phyloP scores from a whole-genome alignment of 2,797 vertebrate genomes.

The Tamandua tetradactyla region DNA sequence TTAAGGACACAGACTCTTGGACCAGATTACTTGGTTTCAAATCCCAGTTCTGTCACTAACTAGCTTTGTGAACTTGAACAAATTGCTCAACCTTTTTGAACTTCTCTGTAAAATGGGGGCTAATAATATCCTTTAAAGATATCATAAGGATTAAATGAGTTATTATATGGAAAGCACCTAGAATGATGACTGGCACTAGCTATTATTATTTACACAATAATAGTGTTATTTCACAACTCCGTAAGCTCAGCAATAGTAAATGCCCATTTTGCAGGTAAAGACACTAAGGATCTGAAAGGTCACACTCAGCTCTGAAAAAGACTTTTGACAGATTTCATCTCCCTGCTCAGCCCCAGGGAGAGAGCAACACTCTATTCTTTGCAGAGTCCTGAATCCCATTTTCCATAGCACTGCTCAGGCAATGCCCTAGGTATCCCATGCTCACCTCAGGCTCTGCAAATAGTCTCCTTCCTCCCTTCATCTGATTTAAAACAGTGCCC shows the following conservation, averaged over 20 bases:
- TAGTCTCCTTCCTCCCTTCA: background rate
- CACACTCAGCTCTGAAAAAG: background rate
- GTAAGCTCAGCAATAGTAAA: background rate
- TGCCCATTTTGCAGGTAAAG: background rate
- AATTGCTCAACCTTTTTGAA: background rate
- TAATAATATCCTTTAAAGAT: background rate
- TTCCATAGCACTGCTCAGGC: background rate
- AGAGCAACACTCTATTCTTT: background rate
- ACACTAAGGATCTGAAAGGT: background rate
- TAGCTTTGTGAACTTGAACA: background rate
- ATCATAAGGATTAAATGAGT: too few relatives aligned
- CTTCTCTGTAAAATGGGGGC: conserved; percentile 1
- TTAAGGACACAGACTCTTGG: background rate
- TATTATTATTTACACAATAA: background rate
- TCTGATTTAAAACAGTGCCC: background rate
- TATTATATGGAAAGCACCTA: background rate
- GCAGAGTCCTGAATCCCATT: background rate
- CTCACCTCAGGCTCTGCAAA: background rate
- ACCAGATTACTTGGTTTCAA: background rate
- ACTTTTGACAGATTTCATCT: background rate
- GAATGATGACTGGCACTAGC: background rate
- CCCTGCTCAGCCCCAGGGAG: background rate
- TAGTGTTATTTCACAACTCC: background rate
- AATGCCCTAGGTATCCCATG: background rate
- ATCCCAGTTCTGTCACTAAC: background rate